Evolutionary conservation across 2,113 vertebrate species (phyloP).

Genomic region (Lichenostomus cassidix): DNA sequence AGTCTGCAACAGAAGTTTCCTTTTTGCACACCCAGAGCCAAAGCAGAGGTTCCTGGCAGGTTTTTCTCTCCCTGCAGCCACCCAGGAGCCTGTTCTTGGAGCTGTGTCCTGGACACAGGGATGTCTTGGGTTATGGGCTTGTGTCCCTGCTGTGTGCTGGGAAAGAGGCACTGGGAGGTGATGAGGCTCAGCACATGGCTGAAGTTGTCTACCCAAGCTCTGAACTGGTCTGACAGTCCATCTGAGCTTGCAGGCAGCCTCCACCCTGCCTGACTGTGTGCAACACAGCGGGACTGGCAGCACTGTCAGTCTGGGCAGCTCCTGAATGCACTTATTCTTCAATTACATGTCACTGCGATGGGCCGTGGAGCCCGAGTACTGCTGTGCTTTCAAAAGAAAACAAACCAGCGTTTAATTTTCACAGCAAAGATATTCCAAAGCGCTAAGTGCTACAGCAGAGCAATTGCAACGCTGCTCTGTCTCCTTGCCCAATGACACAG

Average conservation of each 20-base stretch:
- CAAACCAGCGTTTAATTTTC: neutral
- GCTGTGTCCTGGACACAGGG: neutral
- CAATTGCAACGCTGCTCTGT: neutral
- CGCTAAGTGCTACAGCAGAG: neutral
- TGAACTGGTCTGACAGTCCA: neutral
- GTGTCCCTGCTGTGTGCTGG: neutral
- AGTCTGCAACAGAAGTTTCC: neutral
- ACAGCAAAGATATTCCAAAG: neutral
- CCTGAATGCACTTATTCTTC: neutral
- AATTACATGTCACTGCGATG: neutral
- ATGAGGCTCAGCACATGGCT: neutral
- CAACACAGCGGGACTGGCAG: neutral
- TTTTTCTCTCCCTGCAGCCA: neutral
- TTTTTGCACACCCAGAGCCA: neutral
- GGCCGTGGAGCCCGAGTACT: neutral
- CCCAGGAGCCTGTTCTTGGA: neutral
- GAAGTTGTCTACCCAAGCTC: neutral
- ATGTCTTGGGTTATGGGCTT: neutral
- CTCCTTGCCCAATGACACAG: slow-evolving; percentile 51
- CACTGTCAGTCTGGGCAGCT: neutral
- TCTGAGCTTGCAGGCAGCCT: neutral
- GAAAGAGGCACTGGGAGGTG: neutral
- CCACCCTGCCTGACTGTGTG: neutral
- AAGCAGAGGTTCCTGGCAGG: neutral
- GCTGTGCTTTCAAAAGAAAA: neutral